Evolutionary conservation across 1,140 invertebrate species (phyloP), one percentile per base, ranked within the genome.

Genomic region (Macrotrachela quadricornifera): DNA sequence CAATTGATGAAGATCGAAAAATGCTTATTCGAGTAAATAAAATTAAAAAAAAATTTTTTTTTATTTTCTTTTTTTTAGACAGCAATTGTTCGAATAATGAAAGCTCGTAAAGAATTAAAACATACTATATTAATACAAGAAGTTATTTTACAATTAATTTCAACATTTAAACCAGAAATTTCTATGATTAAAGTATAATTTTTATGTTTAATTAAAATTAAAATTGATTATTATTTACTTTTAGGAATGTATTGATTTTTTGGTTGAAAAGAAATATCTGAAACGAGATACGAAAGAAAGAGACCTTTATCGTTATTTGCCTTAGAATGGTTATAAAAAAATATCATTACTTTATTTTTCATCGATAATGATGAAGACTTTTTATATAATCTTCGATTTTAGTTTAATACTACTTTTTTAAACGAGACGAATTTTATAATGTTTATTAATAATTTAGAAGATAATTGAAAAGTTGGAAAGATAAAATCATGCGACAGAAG

Each of bases 181-280:
- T 83, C 85, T 61, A 80, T 92, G 60, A 95, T 96, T 61, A 96
- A 96, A 77, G 83, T 85, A 69, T 66, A 58, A 59, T 53, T 46
- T 21, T 12, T 15, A 3, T 44, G n/a, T 36, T 18, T 45, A n/a
- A 38, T 10, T 6, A 43, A 49, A 38, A 46, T 16, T 49, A 42
- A 40, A 46, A 49, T 17, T 49, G 50, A 15, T 69, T 30, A 8
- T 4, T 50, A 59, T 52, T 52, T 50, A 49, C 45, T 78, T 77
- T 53, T 76, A 86, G 84, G 92, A 95, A 81, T 96, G 90, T 76
- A 96, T 97, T 74, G 92, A 96, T 73, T 92, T 95, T 65, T 76
- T 99, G 61, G 97, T 99, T 63, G 92, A 97, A 71, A 99, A 99
- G 69, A 92, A 97, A 70, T 97, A 96, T 73, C 68, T 99, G 62